A percentile compares a stretch with the other conserved stretches of the same genome.
Evolutionary conservation across 1,140 invertebrate species (phyloP).

Genomic region (Archegozetes longisetosus): DNA sequence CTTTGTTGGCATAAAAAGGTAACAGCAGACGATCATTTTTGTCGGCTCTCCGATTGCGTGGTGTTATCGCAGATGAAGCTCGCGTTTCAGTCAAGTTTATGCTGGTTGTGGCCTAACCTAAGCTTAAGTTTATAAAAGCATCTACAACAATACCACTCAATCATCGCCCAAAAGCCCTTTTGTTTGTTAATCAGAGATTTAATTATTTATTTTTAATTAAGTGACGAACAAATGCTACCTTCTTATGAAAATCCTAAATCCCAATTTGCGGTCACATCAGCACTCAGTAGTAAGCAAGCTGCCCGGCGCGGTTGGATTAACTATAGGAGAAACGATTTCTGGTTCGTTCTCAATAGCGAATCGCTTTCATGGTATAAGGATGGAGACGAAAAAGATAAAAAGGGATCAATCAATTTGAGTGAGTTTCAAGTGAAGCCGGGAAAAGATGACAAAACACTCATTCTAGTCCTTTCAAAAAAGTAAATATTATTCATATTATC

Average conservation of each 20-base stretch:
- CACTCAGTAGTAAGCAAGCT: too few relatives aligned
- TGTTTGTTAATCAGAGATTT: background rate
- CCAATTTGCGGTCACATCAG: too few relatives aligned
- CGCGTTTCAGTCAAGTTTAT: background rate
- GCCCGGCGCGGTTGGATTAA: slow-evolving; percentile 94
- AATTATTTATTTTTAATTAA: too few relatives aligned
- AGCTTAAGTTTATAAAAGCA: slow-evolving; percentile 83
- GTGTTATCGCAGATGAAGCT: background rate
- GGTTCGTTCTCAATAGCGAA: slow-evolving; percentile 97
- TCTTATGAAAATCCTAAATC: too few relatives aligned
- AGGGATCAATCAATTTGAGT: slow-evolving; percentile 41
- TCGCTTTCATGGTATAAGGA: slow-evolving; percentile 95
- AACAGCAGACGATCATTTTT: background rate
- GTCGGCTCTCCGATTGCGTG: background rate
- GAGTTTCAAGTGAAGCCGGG: slow-evolving; percentile 36
- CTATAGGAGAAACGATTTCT: slow-evolving; percentile 88
- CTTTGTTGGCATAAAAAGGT: slow-evolving; percentile 81
- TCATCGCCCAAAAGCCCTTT: background rate
- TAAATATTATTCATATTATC: too few relatives aligned
- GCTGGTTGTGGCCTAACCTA: slow-evolving; percentile 68
- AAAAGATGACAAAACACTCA: too few relatives aligned
- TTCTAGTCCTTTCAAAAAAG: too few relatives aligned
- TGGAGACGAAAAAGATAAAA: slow-evolving; percentile 39
- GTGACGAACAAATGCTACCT: too few relatives aligned
- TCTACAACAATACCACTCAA: slow-evolving; percentile 38